Conservation (phyloP, 2,888 invertebrate genomes). For the Dicycla oo region DNA sequence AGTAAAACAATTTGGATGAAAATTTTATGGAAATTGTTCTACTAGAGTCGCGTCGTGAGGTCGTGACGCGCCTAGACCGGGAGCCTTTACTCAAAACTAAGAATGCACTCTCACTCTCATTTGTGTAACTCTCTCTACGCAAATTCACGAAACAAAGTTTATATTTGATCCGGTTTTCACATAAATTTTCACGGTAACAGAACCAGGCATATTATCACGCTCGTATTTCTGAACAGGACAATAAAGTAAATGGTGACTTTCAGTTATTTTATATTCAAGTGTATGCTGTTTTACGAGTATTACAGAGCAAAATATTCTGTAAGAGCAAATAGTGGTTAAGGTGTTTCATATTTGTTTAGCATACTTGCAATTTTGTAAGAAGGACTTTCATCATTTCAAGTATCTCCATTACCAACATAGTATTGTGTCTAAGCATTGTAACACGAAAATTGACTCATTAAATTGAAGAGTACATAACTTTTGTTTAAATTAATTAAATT, state of each 20-base stretch:
- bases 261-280: conserved; percentile 30
- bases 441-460: too few relatives aligned
- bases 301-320: conserved; percentile 19
- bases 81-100: conserved; percentile 2
- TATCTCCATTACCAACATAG: too few relatives aligned
- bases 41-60: too few relatives aligned
- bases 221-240: conserved; percentile 26
- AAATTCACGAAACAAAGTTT: conserved; percentile 39
- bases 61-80: too few relatives aligned
- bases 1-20: too few relatives aligned
- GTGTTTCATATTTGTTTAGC: background rate
- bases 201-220: conserved; percentile 5
- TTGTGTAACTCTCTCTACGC: conserved; percentile 10
- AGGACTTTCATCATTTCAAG: background rate
- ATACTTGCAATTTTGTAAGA: too few relatives aligned
- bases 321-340: background rate
- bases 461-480: background rate
- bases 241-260: conserved; percentile 40
- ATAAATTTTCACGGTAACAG: conserved; percentile 45
- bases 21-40: too few relatives aligned
- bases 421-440: background rate
- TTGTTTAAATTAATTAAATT: too few relatives aligned
- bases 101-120: background rate
- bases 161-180: conserved; percentile 48
- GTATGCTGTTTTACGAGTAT: conserved; percentile 37